A percentile compares a stretch with the other conserved stretches of the same genome.
Conservation (phyloP, 2,113 vertebrate genomes). For the Condylura cristata region DNA sequence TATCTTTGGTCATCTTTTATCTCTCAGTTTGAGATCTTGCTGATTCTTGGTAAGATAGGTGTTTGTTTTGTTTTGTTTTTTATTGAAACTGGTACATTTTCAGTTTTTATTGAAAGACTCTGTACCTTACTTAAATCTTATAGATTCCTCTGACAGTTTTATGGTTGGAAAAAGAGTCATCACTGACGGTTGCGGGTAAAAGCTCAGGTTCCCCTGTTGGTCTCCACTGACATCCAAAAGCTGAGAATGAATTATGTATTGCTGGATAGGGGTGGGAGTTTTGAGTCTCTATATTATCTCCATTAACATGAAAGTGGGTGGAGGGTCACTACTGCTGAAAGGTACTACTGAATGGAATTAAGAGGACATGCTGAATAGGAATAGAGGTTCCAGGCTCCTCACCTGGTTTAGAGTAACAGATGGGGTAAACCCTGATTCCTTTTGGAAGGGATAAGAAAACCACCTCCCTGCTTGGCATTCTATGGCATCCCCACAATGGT, state of each 20-base stretch:
- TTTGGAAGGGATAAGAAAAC: neutral
- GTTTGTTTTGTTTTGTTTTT: no score
- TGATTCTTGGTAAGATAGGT: neutral
- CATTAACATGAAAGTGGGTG: no score
- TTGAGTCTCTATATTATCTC: neutral
- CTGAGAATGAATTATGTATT: neutral
- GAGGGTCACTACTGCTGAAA: neutral
- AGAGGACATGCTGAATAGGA: neutral
- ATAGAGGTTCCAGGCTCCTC: neutral
- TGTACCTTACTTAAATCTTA: neutral
- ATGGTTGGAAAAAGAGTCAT: neutral
- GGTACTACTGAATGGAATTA: neutral
- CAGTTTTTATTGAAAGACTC: neutral
- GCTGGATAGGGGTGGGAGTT: neutral
- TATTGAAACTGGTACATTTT: neutral
- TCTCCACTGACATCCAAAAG: neutral
- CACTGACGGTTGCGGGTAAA: neutral
- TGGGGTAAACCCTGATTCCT: neutral
- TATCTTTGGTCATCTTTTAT: neutral
- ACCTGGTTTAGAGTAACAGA: neutral
- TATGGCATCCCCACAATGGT: neutral
- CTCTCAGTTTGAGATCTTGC: neutral
- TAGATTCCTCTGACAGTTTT: neutral
- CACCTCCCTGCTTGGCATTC: neutral
- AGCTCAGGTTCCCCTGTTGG: neutral